Base-by-base conservation (phyloP, 2,888 invertebrate species). In the Tachina grossa region DNA sequence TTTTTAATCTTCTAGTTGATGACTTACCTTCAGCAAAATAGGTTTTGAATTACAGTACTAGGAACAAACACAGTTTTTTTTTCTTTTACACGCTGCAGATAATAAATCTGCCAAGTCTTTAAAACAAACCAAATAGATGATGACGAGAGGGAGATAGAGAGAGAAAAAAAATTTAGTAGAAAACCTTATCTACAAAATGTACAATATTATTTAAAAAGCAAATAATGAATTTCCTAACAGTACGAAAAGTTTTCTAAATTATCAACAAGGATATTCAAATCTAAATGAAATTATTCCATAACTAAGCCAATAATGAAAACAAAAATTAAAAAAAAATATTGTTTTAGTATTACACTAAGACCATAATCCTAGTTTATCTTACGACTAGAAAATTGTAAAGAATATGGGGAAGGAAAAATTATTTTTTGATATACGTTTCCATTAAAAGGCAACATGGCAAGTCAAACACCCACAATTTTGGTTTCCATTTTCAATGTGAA, bases 401-500 rank as follows among this genome's bases (percentile, higher is more conserved):
- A 74, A 65, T 19, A 55, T 53, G 68, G 22, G 2, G 5, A 69
- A 31, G 6, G 6, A 45, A 82, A 41, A 61, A 43, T 8, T 4
- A 63, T 55, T 80, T 49, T 47, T 49, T 22, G 1, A 59, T 57
- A 59, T 51, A 31, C 31, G 1, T 31, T 31, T 31, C 31, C 2
- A 49, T 82, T 39, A 13, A 16, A 57, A n/a, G 53, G 22, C 49
- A 66, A 41, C 2, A 43, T 53, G 14, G 41, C 59, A 43, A 51
- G 51, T 4, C 49, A 19, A 85, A 79, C 82, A 85, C 76, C 83
- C 82, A 76, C 85, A 81, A 61, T 57, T 71, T 65, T 57, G 43
- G 11, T 71, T 45, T 78, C 57, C 61, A 51, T 11, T 59, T 68
- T 63, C 68, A 63, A 31, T 39, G 66, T 49, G 47, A 43, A 68